Evolutionary conservation across 2,888 invertebrate genomes (phyloP).

Genomic region (Ramazzottius varieornatus): DNA sequence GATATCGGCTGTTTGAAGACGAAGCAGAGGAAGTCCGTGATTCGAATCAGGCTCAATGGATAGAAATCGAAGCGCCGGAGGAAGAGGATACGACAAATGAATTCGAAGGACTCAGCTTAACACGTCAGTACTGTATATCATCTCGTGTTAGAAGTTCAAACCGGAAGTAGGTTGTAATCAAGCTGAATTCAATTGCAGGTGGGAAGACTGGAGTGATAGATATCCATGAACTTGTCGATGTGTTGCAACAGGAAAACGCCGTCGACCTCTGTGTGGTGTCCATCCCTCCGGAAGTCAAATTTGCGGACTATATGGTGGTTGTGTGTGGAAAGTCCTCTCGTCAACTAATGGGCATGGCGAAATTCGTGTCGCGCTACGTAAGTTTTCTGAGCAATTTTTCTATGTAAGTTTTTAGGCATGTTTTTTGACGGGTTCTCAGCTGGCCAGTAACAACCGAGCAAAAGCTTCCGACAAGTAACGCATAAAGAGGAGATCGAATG

Average conservation of each 20-base stretch:
- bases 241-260: slow-evolving; percentile 48
- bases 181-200: slow-evolving; percentile 36
- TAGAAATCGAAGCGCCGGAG: not conserved
- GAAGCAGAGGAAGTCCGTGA: not conserved
- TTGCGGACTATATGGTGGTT: slow-evolving; percentile 58
- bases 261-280: slow-evolving; percentile 50
- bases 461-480: no score
- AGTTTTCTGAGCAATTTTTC: not conserved
- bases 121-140: not conserved
- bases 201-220: slow-evolving; percentile 62
- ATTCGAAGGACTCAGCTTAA: not conserved
- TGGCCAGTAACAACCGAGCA: no score
- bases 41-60: not conserved
- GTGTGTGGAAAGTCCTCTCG: slow-evolving; percentile 30
- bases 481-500: no score
- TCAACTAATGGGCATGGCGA: slow-evolving; percentile 20
- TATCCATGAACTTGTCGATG: slow-evolving; percentile 49
- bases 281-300: slow-evolving; percentile 43
- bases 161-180: no score
- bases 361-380: slow-evolving; percentile 11
- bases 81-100: not conserved
- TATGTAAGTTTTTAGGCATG: not conserved
- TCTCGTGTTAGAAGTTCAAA: no score
- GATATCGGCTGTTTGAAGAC: not conserved
- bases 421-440: no score